Evolutionary conservation across 2,797 vertebrate genomes (phyloP).

Genomic region (Tiaroga cobitis): DNA sequence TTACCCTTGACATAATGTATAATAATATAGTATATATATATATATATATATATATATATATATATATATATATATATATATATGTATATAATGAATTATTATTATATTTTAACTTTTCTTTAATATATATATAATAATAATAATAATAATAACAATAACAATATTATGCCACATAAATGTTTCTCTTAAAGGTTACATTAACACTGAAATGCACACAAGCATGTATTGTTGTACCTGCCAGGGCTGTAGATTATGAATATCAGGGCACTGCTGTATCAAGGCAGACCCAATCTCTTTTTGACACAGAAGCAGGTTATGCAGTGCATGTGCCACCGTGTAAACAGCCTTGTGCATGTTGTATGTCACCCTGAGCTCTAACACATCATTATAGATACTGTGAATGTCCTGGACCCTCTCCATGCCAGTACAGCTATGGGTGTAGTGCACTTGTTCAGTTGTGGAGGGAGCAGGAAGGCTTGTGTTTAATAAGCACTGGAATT

Average conservation of each 20-base stretch:
- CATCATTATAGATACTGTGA: conserved; percentile 66
- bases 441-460: conserved; percentile 32
- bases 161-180: not conserved
- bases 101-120: no score
- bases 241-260: conserved; percentile 63
- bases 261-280: conserved; percentile 54
- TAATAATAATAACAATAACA: not conserved
- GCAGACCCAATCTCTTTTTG: conserved; percentile 11
- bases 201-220: not conserved
- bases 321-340: conserved; percentile 65
- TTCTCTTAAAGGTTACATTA: not conserved
- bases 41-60: no score
- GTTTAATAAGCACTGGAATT: conserved; percentile 65
- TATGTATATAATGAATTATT: no score
- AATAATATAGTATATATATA: no score
- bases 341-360: conserved; percentile 69
- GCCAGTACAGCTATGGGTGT: conserved; percentile 58
- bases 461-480: conserved; percentile 44
- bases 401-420: conserved; percentile 57
- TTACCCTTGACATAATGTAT: not conserved
- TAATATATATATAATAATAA: not conserved
- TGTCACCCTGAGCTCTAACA: conserved; percentile 68
- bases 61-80: no score
- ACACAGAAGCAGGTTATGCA: conserved; percentile 64
- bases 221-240: conserved; percentile 63